Percentiles rank a stretch among this genome's conserved stretches.
Conservation (phyloP, 2,113 vertebrate species). For the Cranoglanis bouderius region DNA sequence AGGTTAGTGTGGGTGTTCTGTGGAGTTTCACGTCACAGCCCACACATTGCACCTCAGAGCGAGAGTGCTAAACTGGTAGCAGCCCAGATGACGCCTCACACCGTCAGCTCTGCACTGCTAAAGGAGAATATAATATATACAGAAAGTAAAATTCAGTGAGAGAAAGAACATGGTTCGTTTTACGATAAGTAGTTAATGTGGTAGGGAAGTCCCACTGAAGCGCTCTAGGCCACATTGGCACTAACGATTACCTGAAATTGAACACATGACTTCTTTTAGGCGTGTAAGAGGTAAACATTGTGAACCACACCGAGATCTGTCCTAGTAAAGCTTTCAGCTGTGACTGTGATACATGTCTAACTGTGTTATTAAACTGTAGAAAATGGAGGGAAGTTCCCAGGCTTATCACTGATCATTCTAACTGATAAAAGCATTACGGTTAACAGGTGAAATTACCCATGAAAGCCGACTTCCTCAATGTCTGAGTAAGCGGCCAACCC, state of each 20-base stretch:
- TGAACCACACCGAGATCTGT: neutral
- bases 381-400: constrained; percentile 12
- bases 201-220: neutral
- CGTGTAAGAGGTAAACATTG: no score
- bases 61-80: constrained; percentile 5
- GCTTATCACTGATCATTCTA: constrained; percentile 9
- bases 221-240: neutral
- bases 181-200: no score
- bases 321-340: no score
- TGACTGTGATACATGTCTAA: neutral
- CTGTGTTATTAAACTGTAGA: neutral
- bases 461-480: constrained; percentile 17
- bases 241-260: neutral
- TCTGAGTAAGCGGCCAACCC: neutral
- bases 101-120: neutral
- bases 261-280: neutral
- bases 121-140: neutral
- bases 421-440: constrained; percentile 20
- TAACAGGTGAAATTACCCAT: constrained; percentile 37
- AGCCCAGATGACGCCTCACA: neutral
- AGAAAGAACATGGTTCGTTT: neutral
- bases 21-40: constrained; percentile 39
- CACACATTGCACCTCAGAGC: constrained; percentile 4
- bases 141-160: neutral
- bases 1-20: constrained; percentile 36